phyloP scores from a whole-genome alignment of 2,888 invertebrate genomes.

The Caenorhabditis afra region DNA sequence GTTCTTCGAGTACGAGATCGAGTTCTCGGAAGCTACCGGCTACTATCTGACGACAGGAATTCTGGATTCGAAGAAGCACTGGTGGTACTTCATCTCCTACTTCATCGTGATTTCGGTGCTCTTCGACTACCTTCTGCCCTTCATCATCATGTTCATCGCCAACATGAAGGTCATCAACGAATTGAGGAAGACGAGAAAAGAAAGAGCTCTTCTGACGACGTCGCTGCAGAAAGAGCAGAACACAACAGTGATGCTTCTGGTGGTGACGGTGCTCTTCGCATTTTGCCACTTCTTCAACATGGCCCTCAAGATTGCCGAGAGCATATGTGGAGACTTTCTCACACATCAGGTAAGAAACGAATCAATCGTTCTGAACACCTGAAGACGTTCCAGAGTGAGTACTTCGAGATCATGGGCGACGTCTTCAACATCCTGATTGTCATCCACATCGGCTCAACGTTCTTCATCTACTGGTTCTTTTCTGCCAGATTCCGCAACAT shows the following conservation, averaged over 20 bases:
- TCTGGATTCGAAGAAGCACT: constrained; percentile 41
- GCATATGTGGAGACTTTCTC: constrained; percentile 41
- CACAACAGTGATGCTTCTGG: constrained; percentile 57
- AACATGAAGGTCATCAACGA: constrained; percentile 57
- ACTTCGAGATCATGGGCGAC: constrained; percentile 52
- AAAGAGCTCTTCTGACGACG: constrained; percentile 49
- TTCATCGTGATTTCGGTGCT: constrained; percentile 50
- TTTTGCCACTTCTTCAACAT: constrained; percentile 59
- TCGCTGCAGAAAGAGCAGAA: constrained; percentile 58
- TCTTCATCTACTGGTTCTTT: constrained; percentile 59
- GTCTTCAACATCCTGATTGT: constrained; percentile 53
- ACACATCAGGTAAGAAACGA: constrained; percentile 12
- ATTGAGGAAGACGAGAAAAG: constrained; percentile 38
- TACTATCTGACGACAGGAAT: constrained; percentile 41
- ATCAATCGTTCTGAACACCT: not conserved
- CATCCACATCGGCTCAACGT: constrained; percentile 54
- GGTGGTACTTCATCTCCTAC: constrained; percentile 58
- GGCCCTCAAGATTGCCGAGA: constrained; percentile 52
- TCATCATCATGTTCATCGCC: constrained; percentile 56
- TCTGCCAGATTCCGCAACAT: constrained; percentile 52
- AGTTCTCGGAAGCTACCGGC: constrained; percentile 15
- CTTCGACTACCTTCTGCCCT: constrained; percentile 56
- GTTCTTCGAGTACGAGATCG: constrained; percentile 54
- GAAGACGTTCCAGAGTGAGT: constrained; percentile 35
- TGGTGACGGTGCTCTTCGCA: constrained; percentile 55